Conservation (phyloP, 2,113 vertebrate genomes). For the Progne subis region DNA sequence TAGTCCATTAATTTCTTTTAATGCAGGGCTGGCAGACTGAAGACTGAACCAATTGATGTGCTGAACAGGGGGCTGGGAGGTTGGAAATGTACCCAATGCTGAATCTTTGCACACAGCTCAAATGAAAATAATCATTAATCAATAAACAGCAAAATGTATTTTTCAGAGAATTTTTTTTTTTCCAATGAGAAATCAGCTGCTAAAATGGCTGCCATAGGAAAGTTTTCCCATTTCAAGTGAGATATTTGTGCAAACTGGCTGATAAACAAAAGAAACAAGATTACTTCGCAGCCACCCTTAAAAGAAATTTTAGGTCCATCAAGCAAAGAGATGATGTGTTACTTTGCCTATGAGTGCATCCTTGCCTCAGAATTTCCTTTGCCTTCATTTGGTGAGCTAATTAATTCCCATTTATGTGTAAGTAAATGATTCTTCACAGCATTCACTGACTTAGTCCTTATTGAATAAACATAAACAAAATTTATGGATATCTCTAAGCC, state of each 20-base stretch:
- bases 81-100: background rate
- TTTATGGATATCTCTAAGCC: slow-evolving; percentile 9
- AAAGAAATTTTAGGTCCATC: slow-evolving; percentile 11
- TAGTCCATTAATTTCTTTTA: slow-evolving; percentile 42
- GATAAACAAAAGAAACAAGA: slow-evolving; percentile 40
- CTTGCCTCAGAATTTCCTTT: background rate
- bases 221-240: background rate
- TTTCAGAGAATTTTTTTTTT: slow-evolving; percentile 1
- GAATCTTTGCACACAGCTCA: background rate
- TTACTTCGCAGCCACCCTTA: background rate
- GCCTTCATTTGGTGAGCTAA: slow-evolving; percentile 25
- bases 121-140: background rate
- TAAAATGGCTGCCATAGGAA: background rate
- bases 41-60: background rate
- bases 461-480: slow-evolving; percentile 43
- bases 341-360: background rate
- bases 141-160: background rate
- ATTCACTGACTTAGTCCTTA: background rate
- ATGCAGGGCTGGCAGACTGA: background rate
- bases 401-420: slow-evolving; percentile 48
- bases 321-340: background rate
- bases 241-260: background rate
- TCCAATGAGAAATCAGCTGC: background rate
- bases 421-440: slow-evolving; percentile 9
- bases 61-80: background rate